A percentile compares a stretch with the other conserved stretches of the same genome.
Evolutionary conservation across 2,113 vertebrate species (phyloP).

Genomic region (Mirza zaza): DNA sequence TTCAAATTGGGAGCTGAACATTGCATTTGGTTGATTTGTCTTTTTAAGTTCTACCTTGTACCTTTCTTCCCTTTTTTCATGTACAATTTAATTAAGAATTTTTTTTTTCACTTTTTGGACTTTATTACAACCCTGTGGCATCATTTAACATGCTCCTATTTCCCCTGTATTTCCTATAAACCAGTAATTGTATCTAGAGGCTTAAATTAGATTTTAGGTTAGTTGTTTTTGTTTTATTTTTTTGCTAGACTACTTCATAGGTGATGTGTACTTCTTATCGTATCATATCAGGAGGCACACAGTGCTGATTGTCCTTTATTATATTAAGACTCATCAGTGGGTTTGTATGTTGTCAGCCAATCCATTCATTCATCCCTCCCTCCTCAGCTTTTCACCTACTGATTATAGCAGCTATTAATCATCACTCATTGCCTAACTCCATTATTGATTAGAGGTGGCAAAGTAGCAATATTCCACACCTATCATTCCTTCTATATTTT

Average conservation of each 20-base stretch:
- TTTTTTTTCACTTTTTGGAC: neutral
- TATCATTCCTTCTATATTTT: neutral
- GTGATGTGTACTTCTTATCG: neutral
- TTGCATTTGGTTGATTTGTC: slow-evolving; percentile 2
- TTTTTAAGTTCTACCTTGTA: neutral
- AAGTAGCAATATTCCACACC: neutral
- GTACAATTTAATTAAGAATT: neutral
- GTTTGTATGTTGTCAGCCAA: neutral
- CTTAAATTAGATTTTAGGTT: neutral
- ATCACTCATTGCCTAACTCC: neutral
- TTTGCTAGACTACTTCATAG: neutral
- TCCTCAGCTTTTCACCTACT: neutral
- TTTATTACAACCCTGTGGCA: neutral
- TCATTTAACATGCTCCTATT: neutral
- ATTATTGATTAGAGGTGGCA: neutral
- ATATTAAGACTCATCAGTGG: neutral
- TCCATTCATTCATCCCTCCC: neutral
- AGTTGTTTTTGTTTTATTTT: neutral
- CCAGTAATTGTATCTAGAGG: neutral
- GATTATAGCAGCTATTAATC: neutral
- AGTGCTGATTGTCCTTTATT: neutral
- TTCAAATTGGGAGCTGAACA: neutral
- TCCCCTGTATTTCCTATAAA: neutral
- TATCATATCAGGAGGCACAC: neutral
- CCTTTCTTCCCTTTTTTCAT: neutral